Evolutionary conservation across 2,113 vertebrate species (phyloP).

Genomic region (Myotis brandtii): DNA sequence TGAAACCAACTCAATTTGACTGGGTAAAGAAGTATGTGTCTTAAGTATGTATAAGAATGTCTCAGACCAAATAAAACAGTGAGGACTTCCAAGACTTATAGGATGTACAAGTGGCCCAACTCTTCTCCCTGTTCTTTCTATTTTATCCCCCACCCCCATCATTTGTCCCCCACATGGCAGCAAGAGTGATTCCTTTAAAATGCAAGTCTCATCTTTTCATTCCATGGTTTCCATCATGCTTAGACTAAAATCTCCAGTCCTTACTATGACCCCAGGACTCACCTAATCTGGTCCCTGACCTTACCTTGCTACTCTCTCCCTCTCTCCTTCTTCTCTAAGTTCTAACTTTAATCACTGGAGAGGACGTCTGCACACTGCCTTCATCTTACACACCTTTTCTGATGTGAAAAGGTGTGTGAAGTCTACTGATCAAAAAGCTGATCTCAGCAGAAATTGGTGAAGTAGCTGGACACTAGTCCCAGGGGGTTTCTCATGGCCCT

Average conservation of each 20-base stretch:
- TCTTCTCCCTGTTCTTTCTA: too few relatives aligned
- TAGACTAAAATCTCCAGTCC: background rate
- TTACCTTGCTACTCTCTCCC: background rate
- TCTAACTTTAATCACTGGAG: background rate
- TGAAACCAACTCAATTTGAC: background rate
- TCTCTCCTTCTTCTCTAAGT: background rate
- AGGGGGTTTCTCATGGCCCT: constrained; percentile 25
- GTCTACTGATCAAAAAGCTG: background rate
- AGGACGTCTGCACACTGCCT: background rate
- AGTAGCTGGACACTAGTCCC: background rate
- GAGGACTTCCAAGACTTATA: background rate
- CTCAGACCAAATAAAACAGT: background rate
- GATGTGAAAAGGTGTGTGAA: background rate
- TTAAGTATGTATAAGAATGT: background rate
- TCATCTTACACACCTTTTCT: background rate
- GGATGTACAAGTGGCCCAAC: background rate
- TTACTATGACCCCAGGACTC: background rate
- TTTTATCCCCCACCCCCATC: too few relatives aligned
- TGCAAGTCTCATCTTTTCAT: background rate
- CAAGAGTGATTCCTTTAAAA: background rate
- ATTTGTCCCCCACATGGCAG: background rate
- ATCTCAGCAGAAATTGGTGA: background rate
- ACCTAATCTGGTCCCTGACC: background rate
- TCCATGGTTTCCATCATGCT: background rate
- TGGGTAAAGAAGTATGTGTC: background rate